Conservation (phyloP, 2,797 vertebrate genomes). For the Threskiornis aethiopicus region DNA sequence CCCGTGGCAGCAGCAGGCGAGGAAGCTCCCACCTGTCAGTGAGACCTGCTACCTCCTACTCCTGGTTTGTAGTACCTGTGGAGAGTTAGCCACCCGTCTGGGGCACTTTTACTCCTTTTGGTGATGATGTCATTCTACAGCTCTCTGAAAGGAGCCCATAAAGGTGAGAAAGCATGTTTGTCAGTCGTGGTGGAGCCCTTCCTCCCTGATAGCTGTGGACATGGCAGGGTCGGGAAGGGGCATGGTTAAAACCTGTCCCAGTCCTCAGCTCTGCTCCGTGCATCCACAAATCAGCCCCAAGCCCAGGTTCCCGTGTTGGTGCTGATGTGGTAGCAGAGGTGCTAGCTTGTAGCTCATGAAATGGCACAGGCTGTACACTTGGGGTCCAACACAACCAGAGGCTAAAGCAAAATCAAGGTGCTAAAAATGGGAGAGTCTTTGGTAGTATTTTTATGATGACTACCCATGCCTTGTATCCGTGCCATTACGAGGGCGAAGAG, state of each 20-base stretch:
- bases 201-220: neutral
- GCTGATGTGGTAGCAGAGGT: neutral
- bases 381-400: neutral
- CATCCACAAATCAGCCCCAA: neutral
- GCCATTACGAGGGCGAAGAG: accelerated
- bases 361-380: neutral
- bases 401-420: neutral
- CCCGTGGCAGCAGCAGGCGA: neutral
- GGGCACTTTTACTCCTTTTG: neutral
- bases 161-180: neutral
- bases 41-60: neutral
- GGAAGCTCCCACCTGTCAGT: neutral
- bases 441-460: neutral
- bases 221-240: accelerated
- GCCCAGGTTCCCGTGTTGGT: neutral
- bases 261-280: neutral
- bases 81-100: neutral
- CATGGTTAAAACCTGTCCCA: neutral
- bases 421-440: neutral
- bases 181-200: neutral
- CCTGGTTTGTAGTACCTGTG: neutral
- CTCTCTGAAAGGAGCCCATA: neutral
- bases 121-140: neutral
- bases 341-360: neutral
- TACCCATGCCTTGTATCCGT: neutral